phyloP scores from a whole-genome alignment of 2,888 invertebrate genomes.

The Drosophila conformis region DNA sequence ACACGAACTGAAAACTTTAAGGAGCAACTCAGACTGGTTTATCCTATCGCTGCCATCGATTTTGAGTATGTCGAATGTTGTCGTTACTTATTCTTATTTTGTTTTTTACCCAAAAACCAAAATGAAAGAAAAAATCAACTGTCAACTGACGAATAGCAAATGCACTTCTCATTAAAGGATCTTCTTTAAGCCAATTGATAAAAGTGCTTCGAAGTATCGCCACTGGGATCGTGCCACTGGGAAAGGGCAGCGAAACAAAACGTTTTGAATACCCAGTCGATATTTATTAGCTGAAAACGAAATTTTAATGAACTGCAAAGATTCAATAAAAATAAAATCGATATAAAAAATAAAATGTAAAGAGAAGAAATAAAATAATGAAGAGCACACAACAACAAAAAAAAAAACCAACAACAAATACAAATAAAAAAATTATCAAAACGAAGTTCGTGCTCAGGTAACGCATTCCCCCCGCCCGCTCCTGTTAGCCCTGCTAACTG shows the following conservation, averaged over 20 bases:
- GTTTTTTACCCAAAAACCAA: constrained; percentile 32
- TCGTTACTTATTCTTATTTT: constrained; percentile 3
- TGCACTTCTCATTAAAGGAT: constrained; percentile 20
- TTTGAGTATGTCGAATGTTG: constrained; percentile 75
- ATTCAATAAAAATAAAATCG: constrained; percentile 68
- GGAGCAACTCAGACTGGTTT: constrained; percentile 59
- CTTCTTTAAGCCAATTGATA: neutral
- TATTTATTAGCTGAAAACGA: constrained; percentile 84
- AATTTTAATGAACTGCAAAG: constrained; percentile 83
- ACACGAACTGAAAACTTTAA: constrained; percentile 64
- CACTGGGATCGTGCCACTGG: neutral
- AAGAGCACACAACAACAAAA: constrained; percentile 23
- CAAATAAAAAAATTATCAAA: constrained; percentile 58
- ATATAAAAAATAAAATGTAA: constrained; percentile 60
- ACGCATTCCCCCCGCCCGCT: neutral
- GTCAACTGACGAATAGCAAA: constrained; percentile 19
- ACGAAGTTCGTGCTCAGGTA: constrained; percentile 61
- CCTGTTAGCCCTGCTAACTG: neutral
- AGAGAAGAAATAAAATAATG: constrained; percentile 63
- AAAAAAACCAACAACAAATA: constrained; percentile 4
- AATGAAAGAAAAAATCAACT: neutral
- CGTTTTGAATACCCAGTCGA: constrained; percentile 47
- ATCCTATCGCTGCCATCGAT: constrained; percentile 71
- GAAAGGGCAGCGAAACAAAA: constrained; percentile 16
- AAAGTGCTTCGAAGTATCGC: neutral